Evolutionary conservation across 2,113 vertebrate genomes (phyloP).

Genomic region (Felis chaus): DNA sequence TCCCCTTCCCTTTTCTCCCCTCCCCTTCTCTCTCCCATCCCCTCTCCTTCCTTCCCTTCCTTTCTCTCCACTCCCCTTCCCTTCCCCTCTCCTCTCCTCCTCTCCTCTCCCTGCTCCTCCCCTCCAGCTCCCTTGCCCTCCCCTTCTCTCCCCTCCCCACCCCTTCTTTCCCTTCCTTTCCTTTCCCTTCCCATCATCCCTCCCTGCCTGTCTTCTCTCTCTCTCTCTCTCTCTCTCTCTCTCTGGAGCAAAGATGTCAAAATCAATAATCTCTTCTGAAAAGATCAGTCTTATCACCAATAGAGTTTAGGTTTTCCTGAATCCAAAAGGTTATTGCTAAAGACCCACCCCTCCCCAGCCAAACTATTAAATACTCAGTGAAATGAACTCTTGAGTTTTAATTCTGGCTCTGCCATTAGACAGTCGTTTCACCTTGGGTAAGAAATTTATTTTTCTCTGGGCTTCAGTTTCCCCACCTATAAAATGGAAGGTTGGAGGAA

Average conservation of each 20-base stretch:
- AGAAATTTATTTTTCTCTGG: conserved; percentile 21
- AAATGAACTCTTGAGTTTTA: background rate
- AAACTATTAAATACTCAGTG: background rate
- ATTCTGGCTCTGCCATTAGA: background rate
- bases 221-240: too few relatives aligned
- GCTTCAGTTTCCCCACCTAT: background rate
- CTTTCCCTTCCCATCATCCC: too few relatives aligned
- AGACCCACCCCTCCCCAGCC: background rate
- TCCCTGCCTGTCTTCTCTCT: rapidly evolving
- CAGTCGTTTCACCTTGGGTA: background rate
- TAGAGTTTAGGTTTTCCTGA: background rate
- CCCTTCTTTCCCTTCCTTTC: rapidly evolving
- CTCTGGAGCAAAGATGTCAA: background rate
- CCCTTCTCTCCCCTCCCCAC: rapidly evolving
- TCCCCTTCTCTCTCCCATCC: background rate
- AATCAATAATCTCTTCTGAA: background rate
- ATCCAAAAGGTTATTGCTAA: conserved; percentile 10
- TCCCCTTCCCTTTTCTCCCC: too few relatives aligned
- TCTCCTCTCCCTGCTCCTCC: background rate
- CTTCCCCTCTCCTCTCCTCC: rapidly evolving
- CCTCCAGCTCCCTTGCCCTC: background rate
- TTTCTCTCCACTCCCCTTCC: too few relatives aligned
- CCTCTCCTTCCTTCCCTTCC: background rate
- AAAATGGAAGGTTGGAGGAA: background rate
- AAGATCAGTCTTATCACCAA: background rate